Evolutionary conservation across 2,113 vertebrate species (phyloP).

Genomic region (Chloropsis hardwickii): DNA sequence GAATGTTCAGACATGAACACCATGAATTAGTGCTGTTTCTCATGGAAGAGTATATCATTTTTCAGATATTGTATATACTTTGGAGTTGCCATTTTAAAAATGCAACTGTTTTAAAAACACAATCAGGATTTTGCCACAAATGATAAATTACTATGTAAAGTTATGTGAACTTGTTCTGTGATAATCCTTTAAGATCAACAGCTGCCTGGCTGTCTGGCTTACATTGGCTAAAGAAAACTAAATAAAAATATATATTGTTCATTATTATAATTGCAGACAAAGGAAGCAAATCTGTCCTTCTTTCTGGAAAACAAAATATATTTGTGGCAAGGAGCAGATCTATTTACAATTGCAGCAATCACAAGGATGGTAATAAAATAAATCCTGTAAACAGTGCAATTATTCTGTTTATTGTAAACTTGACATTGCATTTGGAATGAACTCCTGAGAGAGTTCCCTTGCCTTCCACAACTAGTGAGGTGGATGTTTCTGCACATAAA

Average conservation of each 20-base stretch:
- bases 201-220: conserved; percentile 49
- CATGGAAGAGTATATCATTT: not conserved
- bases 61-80: not conserved
- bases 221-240: conserved; percentile 40
- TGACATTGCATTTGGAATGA: conserved; percentile 24
- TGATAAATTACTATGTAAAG: conserved; percentile 33
- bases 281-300: conserved; percentile 26
- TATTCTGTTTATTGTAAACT: conserved; percentile 59
- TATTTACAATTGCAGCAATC: conserved; percentile 50
- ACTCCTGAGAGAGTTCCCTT: not conserved
- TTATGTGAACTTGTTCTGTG: conserved; percentile 38
- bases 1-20: not conserved
- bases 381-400: conserved; percentile 27
- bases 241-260: conserved; percentile 28
- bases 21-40: not conserved
- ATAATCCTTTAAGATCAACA: conserved; percentile 58
- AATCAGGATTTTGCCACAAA: conserved; percentile 31
- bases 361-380: conserved; percentile 32
- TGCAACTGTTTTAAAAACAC: conserved; percentile 22
- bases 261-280: conserved; percentile 15
- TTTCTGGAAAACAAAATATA: conserved; percentile 44
- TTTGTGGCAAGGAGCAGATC: not conserved
- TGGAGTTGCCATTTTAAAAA: not conserved
- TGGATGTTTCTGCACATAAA: not conserved
- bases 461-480: not conserved